Percentiles rank a stretch among this genome's conserved stretches.
Evolutionary conservation across 2,888 invertebrate species (phyloP).

Genomic region (Cecidostiba fungosa): DNA sequence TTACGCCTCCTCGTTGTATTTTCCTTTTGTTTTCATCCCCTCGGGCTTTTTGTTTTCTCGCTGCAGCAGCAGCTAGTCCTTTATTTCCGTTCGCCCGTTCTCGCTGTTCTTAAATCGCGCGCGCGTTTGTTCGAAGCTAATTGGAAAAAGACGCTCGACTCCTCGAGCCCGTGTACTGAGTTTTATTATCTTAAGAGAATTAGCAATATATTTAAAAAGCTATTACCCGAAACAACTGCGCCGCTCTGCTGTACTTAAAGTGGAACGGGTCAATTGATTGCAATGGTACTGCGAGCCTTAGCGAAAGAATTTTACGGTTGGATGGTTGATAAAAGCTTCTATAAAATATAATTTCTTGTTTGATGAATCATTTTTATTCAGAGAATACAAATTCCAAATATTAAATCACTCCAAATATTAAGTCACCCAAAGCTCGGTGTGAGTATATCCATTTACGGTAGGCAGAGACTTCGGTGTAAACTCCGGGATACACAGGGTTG

Average conservation of each 20-base stretch:
- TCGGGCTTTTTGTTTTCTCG: constrained; percentile 59
- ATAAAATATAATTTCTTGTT: not conserved
- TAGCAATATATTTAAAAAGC: constrained; percentile 60
- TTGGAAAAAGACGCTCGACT: constrained; percentile 75
- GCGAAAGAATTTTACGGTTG: constrained; percentile 38
- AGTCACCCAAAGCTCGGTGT: not conserved
- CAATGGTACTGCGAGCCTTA: not conserved
- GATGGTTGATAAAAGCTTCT: constrained; percentile 51
- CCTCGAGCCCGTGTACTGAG: constrained; percentile 64
- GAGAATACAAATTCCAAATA: too few species aligned
- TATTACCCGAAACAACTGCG: constrained; percentile 47
- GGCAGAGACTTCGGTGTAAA: constrained; percentile 81
- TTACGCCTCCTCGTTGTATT: constrained; percentile 2
- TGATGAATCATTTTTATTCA: constrained; percentile 39
- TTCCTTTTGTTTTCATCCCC: constrained; percentile 52
- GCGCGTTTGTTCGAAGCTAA: constrained; percentile 77
- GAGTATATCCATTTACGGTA: constrained; percentile 77
- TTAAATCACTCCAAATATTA: too few species aligned
- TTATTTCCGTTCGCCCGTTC: constrained; percentile 53
- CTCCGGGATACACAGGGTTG: constrained; percentile 79
- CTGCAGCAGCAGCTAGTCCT: constrained; percentile 35
- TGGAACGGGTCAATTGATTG: constrained; percentile 46
- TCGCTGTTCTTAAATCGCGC: constrained; percentile 62
- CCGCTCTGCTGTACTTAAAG: constrained; percentile 21
- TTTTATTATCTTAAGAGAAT: constrained; percentile 60